Conservation (phyloP, 2,113 vertebrate species). For the Platichthys flesus region DNA sequence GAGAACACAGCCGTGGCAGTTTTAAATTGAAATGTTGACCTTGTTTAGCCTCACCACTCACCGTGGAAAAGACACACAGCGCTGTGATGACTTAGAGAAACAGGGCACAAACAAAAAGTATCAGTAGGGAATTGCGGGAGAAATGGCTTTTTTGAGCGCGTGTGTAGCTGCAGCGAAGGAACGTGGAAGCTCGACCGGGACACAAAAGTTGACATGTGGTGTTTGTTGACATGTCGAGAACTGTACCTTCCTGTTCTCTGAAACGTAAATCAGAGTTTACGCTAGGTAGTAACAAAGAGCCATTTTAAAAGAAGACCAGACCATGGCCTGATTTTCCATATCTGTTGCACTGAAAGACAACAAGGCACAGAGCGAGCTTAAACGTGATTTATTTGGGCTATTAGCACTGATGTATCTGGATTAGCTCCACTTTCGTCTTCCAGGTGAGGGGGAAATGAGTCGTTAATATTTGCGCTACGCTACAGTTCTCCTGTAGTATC, state of each 20-base stretch:
- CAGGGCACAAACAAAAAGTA: not conserved
- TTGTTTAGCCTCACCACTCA: slow-evolving; percentile 9
- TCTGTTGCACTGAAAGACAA: slow-evolving; percentile 58
- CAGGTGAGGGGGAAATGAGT: slow-evolving; percentile 69
- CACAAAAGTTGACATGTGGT: slow-evolving; percentile 18
- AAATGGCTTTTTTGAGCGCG: not conserved
- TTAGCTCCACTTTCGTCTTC: slow-evolving; percentile 61
- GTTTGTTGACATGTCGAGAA: slow-evolving; percentile 33
- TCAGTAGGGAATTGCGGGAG: not conserved
- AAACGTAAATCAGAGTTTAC: slow-evolving; percentile 9
- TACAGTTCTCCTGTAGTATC: slow-evolving; percentile 64
- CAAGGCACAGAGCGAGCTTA: slow-evolving; percentile 48
- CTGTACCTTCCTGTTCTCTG: slow-evolving; percentile 16
- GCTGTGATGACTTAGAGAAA: slow-evolving; percentile 33
- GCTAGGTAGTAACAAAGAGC: slow-evolving; percentile 19
- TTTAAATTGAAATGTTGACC: slow-evolving; percentile 33
- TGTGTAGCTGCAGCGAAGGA: slow-evolving; percentile 12
- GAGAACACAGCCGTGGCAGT: slow-evolving; percentile 20
- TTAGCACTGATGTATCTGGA: slow-evolving; percentile 70
- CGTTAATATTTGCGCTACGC: slow-evolving; percentile 64
- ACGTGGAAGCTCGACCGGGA: slow-evolving; percentile 30
- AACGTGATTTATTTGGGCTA: slow-evolving; percentile 69
- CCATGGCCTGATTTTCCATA: slow-evolving; percentile 46
- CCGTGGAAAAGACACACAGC: slow-evolving; percentile 21
- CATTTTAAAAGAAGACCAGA: slow-evolving; percentile 18